A percentile compares a stretch with the other conserved stretches of the same genome.
Conservation (phyloP, 2,888 invertebrate species). For the Drosophila prostipennis region DNA sequence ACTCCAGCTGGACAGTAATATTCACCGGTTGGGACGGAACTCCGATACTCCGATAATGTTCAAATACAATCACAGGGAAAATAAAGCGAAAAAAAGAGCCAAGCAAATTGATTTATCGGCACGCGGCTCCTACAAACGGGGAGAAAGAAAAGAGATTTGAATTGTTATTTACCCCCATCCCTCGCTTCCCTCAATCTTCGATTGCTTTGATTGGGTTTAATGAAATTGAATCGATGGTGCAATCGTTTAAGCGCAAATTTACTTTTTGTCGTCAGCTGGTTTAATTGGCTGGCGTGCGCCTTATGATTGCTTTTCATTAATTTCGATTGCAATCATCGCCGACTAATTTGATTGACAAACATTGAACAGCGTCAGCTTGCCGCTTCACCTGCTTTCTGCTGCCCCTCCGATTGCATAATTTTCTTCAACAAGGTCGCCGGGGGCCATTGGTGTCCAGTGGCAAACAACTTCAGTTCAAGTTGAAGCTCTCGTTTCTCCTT, state of each 20-base stretch:
- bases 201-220: conserved; percentile 71
- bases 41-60: conserved; percentile 4
- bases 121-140: conserved; percentile 59
- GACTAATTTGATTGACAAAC: conserved; percentile 76
- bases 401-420: conserved; percentile 30
- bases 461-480: conserved; percentile 57
- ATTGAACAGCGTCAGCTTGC: conserved; percentile 25
- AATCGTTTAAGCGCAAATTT: conserved; percentile 65
- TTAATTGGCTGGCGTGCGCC: conserved; percentile 50
- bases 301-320: conserved; percentile 53
- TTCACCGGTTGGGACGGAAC: conserved; percentile 29
- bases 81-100: conserved; percentile 40
- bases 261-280: conserved; percentile 41
- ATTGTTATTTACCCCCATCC: conserved; percentile 52
- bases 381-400: conserved; percentile 18
- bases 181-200: conserved; percentile 12
- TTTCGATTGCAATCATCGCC: conserved; percentile 54
- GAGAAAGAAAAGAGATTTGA: conserved; percentile 42
- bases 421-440: conserved; percentile 26
- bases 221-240: conserved; percentile 61
- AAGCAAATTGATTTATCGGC: conserved; percentile 76
- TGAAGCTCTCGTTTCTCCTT: conserved; percentile 52
- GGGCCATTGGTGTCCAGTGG: conserved; percentile 46
- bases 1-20: conserved; percentile 6
- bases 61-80: conserved; percentile 65